Conservation (phyloP, 2,797 vertebrate species). For the Varecia variegata region DNA sequence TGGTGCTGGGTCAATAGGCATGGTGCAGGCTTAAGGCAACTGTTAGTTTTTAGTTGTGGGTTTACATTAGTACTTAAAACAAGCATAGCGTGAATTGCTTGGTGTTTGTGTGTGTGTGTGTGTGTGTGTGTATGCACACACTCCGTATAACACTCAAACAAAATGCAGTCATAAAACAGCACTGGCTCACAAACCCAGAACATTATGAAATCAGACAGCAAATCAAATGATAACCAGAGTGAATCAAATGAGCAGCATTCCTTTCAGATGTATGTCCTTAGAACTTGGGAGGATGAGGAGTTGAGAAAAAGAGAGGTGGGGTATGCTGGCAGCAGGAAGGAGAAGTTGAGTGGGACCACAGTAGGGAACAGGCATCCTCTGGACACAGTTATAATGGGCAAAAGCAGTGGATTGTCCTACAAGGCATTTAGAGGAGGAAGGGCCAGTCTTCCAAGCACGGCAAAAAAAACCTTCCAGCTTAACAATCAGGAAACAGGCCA, state of each 20-base stretch:
- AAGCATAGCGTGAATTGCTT: neutral
- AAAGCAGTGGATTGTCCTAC: neutral
- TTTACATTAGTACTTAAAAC: conserved; percentile 7
- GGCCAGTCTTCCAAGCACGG: neutral
- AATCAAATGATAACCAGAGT: neutral
- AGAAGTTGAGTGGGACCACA: neutral
- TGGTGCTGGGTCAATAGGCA: neutral
- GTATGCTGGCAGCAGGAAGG: neutral
- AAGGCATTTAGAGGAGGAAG: neutral
- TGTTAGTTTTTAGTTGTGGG: neutral
- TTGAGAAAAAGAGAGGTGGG: neutral
- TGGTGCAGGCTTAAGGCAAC: neutral
- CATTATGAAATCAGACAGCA: neutral
- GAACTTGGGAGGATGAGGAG: neutral
- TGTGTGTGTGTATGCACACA: neutral
- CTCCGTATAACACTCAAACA: conserved; percentile 14
- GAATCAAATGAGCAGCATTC: neutral
- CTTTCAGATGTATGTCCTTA: neutral
- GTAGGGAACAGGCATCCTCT: neutral
- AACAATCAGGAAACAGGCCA: neutral
- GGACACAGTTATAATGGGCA: neutral
- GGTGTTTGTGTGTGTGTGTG: neutral
- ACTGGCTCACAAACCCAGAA: neutral
- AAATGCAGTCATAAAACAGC: conserved; percentile 7
- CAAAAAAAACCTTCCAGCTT: neutral